phyloP scores from a whole-genome alignment of 2,888 invertebrate species.

The Drosophila neutralis region DNA sequence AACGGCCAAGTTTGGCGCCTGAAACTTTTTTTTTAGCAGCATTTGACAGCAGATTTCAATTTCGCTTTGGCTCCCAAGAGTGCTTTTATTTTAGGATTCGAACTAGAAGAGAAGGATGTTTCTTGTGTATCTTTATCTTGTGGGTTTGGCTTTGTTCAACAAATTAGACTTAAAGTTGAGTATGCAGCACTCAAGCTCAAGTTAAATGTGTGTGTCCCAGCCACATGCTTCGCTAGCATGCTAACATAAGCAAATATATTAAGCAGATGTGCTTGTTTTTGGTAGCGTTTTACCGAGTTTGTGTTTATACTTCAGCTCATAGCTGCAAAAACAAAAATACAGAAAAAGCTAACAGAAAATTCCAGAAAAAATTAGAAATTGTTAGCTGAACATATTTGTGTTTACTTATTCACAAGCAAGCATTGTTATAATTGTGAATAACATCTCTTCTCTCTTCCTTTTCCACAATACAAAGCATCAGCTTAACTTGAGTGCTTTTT shows the following conservation, averaged over 20 bases:
- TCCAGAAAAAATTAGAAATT: neutral
- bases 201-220: slow-evolving; percentile 12
- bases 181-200: slow-evolving; percentile 15
- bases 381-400: slow-evolving; percentile 4
- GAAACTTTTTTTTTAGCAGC: slow-evolving; percentile 13
- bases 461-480: neutral
- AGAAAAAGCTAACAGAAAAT: neutral
- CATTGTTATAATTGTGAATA: slow-evolving; percentile 15
- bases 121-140: slow-evolving; percentile 8
- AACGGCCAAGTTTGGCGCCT: slow-evolving; percentile 21
- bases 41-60: slow-evolving; percentile 19
- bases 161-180: slow-evolving; percentile 48
- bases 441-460: neutral
- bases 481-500: neutral
- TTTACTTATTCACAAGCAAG: neutral
- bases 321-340: neutral
- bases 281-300: neutral
- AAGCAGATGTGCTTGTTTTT: neutral
- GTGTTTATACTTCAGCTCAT: slow-evolving; percentile 9
- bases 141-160: slow-evolving; percentile 24
- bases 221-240: slow-evolving; percentile 5
- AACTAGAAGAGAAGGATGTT: too few relatives aligned
- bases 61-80: slow-evolving; percentile 23
- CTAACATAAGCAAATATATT: slow-evolving; percentile 16
- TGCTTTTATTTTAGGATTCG: slow-evolving; percentile 2